Evolutionary conservation across 2,113 vertebrate genomes (phyloP), one percentile per base, ranked within the genome.

Genomic region (Clarias batrachus): DNA sequence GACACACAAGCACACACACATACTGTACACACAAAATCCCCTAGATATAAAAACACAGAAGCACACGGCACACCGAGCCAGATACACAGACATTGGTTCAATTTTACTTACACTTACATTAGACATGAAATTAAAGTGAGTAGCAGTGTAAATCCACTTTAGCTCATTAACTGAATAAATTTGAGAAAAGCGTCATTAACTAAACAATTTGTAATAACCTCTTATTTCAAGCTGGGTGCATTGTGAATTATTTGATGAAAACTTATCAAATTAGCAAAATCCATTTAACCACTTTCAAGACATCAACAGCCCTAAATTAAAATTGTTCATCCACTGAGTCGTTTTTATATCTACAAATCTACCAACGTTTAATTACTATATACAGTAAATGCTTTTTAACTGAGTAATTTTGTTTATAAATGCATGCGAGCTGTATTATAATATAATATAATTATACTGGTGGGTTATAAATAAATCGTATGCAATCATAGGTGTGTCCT

Each of bases 11-110:
- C 54, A 73, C 54, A 80, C 25, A 81, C 57, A 81, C 13, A 74
- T 27, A 88, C 10, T 59, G 65, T 10, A 77, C 60, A 86, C 13
- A 83, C 33, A 83, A 73, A 62, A 25, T 3, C 11, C 30, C 81
- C 73, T n/a, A 66, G 52, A 57, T 65, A 57, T 77, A 41, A 76
- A 77, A 41, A 23, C 60, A 66, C 27, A 71, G 23, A 37, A 73
- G 60, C 27, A 48, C 74, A 54, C 57, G 54, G 2, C 13, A 79
- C 70, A 56, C 2, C 37, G 25, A 68, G 11, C 7, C 57, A 54
- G 68, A 60, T 74, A 66, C 52, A 62, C 57, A 62, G 4, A 84
- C 9, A 84, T 52, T 21, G 17, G n/a, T 12, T 79, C 27, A 41
- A 41, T 81, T 81, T 37, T 81, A 81, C 30, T 41, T 25, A 60